A percentile compares a stretch with the other conserved stretches of the same genome.
phyloP scores from a whole-genome alignment of 2,113 vertebrate species.

The Eurypyga helias region DNA sequence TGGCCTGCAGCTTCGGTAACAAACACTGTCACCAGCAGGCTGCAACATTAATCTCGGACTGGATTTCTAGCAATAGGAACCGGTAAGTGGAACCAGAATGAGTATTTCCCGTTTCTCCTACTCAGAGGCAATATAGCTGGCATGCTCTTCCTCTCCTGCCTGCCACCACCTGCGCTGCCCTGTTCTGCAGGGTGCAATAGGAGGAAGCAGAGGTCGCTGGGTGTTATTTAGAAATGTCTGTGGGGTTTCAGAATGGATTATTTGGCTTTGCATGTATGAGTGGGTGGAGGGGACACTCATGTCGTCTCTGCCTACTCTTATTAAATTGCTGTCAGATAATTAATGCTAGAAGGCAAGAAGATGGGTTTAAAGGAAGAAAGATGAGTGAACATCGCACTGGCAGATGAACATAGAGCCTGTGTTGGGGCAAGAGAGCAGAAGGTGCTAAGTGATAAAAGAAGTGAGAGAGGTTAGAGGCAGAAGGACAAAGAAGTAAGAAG shows the following conservation, averaged over 20 bases:
- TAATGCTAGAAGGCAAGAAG: neutral
- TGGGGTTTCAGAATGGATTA: neutral
- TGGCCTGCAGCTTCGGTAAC: conserved; percentile 96
- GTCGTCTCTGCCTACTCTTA: neutral
- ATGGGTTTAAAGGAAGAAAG: neutral
- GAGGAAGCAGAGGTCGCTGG: neutral
- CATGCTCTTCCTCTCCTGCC: neutral
- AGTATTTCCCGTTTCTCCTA: neutral
- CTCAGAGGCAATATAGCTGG: neutral
- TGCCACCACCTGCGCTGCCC: neutral
- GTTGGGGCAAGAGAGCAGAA: neutral
- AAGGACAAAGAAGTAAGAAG: neutral
- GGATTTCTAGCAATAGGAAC: conserved; percentile 99
- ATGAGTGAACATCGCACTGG: neutral
- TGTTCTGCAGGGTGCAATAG: neutral
- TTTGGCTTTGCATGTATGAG: neutral
- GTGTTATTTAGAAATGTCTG: neutral
- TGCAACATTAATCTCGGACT: conserved; percentile 92
- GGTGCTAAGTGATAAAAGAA: neutral
- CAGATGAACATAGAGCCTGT: neutral
- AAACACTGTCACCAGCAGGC: conserved; percentile 98
- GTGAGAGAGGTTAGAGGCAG: neutral
- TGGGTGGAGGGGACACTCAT: neutral
- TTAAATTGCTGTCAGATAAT: neutral
- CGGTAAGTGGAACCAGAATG: conserved; percentile 73